Evolutionary conservation across 1,140 invertebrate genomes (phyloP), one percentile per base, ranked within the genome.

Genomic region (Scaptomyza graminum): DNA sequence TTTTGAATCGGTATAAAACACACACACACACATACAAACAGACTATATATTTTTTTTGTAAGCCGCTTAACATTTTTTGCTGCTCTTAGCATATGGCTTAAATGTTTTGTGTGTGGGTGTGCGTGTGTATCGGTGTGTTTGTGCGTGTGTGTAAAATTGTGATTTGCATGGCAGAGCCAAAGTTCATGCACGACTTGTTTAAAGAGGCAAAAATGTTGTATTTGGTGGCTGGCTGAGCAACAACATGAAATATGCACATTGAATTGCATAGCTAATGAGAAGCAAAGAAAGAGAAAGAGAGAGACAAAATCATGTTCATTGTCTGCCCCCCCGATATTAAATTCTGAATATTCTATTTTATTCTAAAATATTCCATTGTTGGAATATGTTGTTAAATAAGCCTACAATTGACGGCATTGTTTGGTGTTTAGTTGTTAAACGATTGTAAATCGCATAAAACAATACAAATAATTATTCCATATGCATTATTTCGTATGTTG

Each of bases 131-230:
- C n/a, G 43, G n/a, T 41, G 31, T 1, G 43, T 44, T 13, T 55
- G 25, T 34, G 31, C 1, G 43, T 44, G 16, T 55, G 25, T 34
- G 59, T 75, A 11, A 44, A 60, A 55, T 13, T 60, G 61, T 47
- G 49, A 65, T 71, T 65, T 54, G 55, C 54, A n/a, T 50, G 61
- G 56, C 62, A 52, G 64, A 57, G 57, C 39, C 68, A 83, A 67
- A 66, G 79, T 70, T 81, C 62, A 73, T 22, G 62, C 56, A 64
- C 70, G 67, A 82, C 46, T 78, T 78, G 74, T 87, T 85, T 83
- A 85, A 80, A 75, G 52, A 65, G 62, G 63, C 46, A 64, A 75
- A 77, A 60, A 60, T 34, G 12, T 60, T 72, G 76, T 77, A 74
- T 77, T 77, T 70, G 66, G 31, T 34, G 31, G 12, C n/a, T 49